Percentiles rank a stretch among this genome's conserved stretches.
These are phyloP conservation scores for Bombycilla garrulus DNA, from an alignment of 2,113 vertebrate genomes.

Conservation along the genomic window DNA sequence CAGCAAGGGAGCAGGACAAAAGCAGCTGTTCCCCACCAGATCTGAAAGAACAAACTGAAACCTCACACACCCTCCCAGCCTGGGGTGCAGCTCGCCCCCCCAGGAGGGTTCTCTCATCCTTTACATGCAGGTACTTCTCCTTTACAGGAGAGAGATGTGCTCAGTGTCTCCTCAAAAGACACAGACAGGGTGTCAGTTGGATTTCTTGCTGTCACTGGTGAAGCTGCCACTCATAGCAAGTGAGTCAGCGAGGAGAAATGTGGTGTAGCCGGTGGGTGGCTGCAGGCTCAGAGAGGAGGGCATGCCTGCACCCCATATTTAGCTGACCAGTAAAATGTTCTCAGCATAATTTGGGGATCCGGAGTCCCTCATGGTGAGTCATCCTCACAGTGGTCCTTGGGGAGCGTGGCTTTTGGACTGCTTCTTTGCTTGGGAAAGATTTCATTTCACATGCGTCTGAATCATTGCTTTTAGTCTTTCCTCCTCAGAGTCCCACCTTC, in stretches of 20 bases:
- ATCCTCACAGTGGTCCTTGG: background rate
- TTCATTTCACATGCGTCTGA: background rate
- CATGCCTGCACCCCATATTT: background rate
- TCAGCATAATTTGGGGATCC: background rate
- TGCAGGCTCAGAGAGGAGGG: background rate
- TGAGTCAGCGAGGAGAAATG: background rate
- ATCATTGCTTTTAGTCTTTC: background rate
- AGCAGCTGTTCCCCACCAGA: background rate
- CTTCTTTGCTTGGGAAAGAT: background rate
- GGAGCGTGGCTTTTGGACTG: background rate
- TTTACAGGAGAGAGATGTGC: background rate
- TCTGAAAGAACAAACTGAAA: background rate
- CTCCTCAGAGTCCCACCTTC: background rate
- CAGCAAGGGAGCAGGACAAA: background rate
- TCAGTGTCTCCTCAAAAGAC: background rate
- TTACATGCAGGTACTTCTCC: background rate
- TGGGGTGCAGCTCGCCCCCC: background rate
- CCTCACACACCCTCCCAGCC: background rate
- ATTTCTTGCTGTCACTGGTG: background rate
- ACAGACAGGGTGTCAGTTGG: background rate
- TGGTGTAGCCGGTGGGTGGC: background rate
- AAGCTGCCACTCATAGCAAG: background rate
- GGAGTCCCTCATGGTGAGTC: background rate
- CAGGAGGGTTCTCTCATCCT: background rate
- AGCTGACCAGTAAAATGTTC: background rate